These are phyloP conservation scores for Drosophila grimshawi DNA, from an alignment of 1,140 invertebrate genomes.

Conservation along the genomic window DNA sequence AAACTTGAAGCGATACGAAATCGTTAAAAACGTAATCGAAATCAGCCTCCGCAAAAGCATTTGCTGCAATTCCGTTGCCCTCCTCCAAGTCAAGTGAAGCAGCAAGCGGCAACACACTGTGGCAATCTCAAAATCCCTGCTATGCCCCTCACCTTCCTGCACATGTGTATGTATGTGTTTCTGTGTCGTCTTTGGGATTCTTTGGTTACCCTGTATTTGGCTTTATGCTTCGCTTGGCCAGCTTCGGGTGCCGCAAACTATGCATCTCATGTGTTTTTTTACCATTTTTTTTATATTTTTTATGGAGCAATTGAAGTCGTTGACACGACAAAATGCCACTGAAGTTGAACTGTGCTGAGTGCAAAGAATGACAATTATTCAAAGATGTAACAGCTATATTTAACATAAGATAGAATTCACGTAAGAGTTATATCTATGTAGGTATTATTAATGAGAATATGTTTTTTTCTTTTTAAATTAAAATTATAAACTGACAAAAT, in stretches of 20 bases:
- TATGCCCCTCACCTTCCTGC: background rate
- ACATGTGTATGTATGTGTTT: background rate
- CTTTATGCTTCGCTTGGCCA: conserved; percentile 49
- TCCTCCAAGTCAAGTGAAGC: conserved; percentile 45
- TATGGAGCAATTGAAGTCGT: conserved; percentile 40
- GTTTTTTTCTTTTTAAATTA: too few species aligned
- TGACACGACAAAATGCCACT: conserved; percentile 51
- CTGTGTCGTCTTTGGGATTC: conserved; percentile 45
- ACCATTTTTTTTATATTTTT: conserved; percentile 10
- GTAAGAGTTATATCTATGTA: background rate
- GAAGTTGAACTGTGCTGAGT: conserved; percentile 26
- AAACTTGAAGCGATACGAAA: conserved; percentile 15
- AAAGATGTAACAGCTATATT: too few species aligned
- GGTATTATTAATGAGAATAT: too few species aligned
- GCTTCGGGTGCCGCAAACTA: conserved; percentile 28
- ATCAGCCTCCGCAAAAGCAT: conserved; percentile 47
- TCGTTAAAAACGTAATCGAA: conserved; percentile 37
- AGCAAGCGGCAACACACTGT: conserved; percentile 41
- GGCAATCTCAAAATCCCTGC: conserved; percentile 54
- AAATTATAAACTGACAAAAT: too few species aligned
- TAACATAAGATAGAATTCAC: too few species aligned
- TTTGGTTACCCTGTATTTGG: conserved; percentile 44
- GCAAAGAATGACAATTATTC: background rate
- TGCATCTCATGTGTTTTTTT: conserved; percentile 16
- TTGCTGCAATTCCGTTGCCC: conserved; percentile 42